Conservation (phyloP, 2,888 invertebrate genomes). For the Athalia cordata region DNA sequence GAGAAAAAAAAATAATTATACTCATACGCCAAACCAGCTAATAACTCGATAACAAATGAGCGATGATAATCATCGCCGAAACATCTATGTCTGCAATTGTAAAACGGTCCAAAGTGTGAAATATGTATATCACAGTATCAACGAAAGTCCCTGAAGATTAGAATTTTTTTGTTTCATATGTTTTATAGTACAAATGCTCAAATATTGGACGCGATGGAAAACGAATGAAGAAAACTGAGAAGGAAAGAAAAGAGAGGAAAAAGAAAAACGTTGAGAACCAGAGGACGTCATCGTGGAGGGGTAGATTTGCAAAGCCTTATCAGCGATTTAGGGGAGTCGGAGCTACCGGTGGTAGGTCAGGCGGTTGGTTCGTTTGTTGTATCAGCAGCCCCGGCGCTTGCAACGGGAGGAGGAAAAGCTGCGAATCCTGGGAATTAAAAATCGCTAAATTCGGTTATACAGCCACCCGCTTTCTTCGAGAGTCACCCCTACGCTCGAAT, state of each 20-base stretch:
- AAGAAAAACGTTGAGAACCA: slow-evolving; percentile 58
- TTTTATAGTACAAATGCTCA: too few species aligned
- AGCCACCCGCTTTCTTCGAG: slow-evolving; percentile 46
- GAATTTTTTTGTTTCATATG: not conserved
- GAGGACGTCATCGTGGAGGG: slow-evolving; percentile 43
- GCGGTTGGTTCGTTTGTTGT: slow-evolving; percentile 44
- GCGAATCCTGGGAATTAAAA: slow-evolving; percentile 67
- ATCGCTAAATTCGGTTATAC: slow-evolving; percentile 69
- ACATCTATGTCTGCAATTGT: not conserved
- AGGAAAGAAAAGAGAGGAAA: not conserved
- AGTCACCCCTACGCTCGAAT: slow-evolving; percentile 45
- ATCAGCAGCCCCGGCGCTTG: slow-evolving; percentile 45
- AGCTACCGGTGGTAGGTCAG: slow-evolving; percentile 40
- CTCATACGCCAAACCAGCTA: too few species aligned
- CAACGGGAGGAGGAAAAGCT: slow-evolving; percentile 37
- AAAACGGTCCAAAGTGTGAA: too few species aligned
- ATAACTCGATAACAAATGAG: too few species aligned
- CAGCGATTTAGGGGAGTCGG: slow-evolving; percentile 65
- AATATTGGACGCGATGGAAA: too few species aligned
- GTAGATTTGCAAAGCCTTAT: slow-evolving; percentile 68
- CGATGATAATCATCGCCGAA: too few species aligned
- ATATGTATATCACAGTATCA: too few species aligned
- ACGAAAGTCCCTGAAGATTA: not conserved
- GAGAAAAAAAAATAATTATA: not conserved
- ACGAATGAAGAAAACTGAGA: not conserved